Percentiles rank a stretch among this genome's conserved stretches.
Evolutionary conservation across 1,140 invertebrate species (phyloP).

Genomic region (Cryptotermes secundus): DNA sequence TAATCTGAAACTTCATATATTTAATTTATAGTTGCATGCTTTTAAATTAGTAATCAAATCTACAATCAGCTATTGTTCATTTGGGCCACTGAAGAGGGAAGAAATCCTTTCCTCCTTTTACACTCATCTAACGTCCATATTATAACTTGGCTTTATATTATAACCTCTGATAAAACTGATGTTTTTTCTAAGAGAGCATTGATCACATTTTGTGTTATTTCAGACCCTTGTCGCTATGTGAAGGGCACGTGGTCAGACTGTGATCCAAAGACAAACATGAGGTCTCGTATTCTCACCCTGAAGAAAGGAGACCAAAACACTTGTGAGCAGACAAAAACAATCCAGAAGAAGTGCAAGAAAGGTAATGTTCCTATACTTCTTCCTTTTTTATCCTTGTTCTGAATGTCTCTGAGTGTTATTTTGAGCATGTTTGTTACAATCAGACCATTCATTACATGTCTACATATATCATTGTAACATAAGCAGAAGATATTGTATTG

Average conservation of each 20-base stretch:
- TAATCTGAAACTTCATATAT: no score
- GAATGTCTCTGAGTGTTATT: not conserved
- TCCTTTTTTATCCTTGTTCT: not conserved
- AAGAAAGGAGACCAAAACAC: slow-evolving; percentile 75
- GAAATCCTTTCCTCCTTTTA: no score
- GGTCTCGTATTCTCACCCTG: slow-evolving; percentile 75
- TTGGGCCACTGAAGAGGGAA: no score
- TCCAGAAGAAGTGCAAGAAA: slow-evolving; percentile 89
- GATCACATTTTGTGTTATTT: slow-evolving; percentile 36
- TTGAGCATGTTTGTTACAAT: no score
- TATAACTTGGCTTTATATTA: no score
- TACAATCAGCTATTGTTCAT: no score
- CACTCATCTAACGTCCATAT: no score
- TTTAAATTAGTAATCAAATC: no score
- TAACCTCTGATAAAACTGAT: not conserved
- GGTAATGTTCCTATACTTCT: slow-evolving; percentile 52
- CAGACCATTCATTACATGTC: no score
- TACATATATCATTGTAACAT: no score
- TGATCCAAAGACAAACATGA: slow-evolving; percentile 75
- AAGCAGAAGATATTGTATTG: no score
- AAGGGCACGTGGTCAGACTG: slow-evolving; percentile 85
- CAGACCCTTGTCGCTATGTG: slow-evolving; percentile 70
- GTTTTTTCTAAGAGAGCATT: not conserved
- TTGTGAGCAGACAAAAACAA: slow-evolving; percentile 80
- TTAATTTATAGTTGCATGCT: no score